Evolutionary conservation across 2,113 vertebrate species (phyloP), one percentile per base, ranked within the genome.

Genomic region (Alectura lathami): DNA sequence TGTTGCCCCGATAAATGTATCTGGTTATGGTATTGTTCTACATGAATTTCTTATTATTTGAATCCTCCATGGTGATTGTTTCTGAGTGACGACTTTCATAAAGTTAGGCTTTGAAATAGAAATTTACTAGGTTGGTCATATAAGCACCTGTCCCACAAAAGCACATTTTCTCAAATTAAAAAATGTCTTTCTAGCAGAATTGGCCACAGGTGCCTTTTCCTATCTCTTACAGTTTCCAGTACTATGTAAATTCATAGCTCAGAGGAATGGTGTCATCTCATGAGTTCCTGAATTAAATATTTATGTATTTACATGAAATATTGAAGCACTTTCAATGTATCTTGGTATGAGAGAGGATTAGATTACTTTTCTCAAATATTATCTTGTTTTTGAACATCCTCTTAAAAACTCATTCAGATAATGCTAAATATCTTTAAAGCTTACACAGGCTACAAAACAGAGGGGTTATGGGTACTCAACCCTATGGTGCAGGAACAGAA

Each of bases 401-500:
- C 83, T 87, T 96, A 97, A 95, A 96, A 81, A 38, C 63, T 86
- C 51, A 63, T 64, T 91, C 86, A 34, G 56, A 73, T 34, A 94
- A 72, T 67, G 76, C 43, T 63, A 74, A 94, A 79, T 95, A 73
- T 93, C 94, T 79, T 60, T 94, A 96, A 95, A 72, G 68, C 34
- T 82, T 91, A 54, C 88, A 91, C 72, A 91, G 85, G 89, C 91
- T 29, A 11, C 64, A 92, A 90, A 80, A 80, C 86, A 32, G 82
- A 88, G 95, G 94, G 60, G 89, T 56, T 64, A 36, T 1, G 2
- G 86, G 48, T 69, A 92, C 83, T 94, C 92, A 62, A 81, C 54
- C 76, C 84, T 80, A 69, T 96, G 97, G 95, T 97, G 96, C 70
- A 23, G 56, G n/a, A 96, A 88, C 79, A 47, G 85, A 69, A 79